Conservation (phyloP, 2,113 vertebrate genomes). For the Tricholaema leucomelas region DNA sequence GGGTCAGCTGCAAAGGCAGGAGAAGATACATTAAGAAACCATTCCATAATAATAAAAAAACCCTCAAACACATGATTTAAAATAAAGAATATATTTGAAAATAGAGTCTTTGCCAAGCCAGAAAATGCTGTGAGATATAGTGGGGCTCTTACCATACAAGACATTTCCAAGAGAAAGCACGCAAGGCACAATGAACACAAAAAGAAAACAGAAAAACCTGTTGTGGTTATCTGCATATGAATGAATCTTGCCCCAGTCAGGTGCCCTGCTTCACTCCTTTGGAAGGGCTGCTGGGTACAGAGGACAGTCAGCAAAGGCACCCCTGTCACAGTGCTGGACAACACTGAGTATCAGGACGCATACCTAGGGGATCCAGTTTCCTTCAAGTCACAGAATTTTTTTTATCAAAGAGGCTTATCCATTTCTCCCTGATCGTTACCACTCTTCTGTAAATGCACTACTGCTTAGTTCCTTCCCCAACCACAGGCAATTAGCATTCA, state of each 20-base stretch:
- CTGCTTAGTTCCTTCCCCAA: not conserved
- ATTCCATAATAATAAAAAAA: not conserved
- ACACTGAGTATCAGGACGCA: not conserved
- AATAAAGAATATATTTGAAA: not conserved
- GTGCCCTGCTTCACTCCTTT: not conserved
- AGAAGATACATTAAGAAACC: slow-evolving; percentile 45
- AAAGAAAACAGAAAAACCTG: not conserved
- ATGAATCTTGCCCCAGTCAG: not conserved
- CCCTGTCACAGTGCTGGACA: not conserved
- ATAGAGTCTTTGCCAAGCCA: not conserved
- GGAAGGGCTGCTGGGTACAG: not conserved
- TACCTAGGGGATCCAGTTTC: not conserved
- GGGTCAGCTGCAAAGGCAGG: slow-evolving; percentile 82
- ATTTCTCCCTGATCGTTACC: not conserved
- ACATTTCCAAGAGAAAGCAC: not conserved
- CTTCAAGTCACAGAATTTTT: not conserved
- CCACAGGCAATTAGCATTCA: not conserved
- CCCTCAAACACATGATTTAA: not conserved
- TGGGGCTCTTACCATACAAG: not conserved
- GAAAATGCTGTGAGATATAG: not conserved
- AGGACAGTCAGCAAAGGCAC: accelerated
- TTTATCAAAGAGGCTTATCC: not conserved
- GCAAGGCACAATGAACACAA: not conserved
- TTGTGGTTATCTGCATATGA: not conserved
- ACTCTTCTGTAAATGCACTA: not conserved